Conservation (phyloP, 2,113 vertebrate species). For the Pteruthius melanotis region DNA sequence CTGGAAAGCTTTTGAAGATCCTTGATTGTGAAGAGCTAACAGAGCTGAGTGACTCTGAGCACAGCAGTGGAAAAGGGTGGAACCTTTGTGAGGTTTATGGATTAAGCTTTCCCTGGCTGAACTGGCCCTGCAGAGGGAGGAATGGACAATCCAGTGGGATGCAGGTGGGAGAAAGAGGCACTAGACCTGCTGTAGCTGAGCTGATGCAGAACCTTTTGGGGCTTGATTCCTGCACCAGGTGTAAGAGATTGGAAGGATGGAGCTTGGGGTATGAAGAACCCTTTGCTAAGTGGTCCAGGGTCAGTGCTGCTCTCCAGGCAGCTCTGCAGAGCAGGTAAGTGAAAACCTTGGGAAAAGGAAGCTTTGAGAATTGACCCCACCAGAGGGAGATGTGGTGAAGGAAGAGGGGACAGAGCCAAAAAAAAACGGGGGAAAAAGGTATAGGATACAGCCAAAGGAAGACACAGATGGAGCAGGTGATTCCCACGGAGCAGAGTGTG, state of each 20-base stretch:
- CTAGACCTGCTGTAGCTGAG: not conserved
- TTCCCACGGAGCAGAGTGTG: not conserved
- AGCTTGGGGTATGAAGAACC: not conserved
- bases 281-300: accelerated
- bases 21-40: not conserved
- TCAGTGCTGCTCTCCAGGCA: not conserved
- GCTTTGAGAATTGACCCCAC: not conserved
- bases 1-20: not conserved
- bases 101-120: not conserved
- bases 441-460: not conserved
- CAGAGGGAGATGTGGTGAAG: not conserved
- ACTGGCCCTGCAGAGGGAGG: not conserved
- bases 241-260: not conserved
- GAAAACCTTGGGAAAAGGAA: not conserved
- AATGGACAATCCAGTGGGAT: not conserved
- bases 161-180: not conserved
- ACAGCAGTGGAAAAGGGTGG: not conserved
- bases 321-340: not conserved
- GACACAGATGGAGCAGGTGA: not conserved
- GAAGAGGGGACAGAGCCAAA: not conserved
- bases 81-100: not conserved
- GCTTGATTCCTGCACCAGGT: not conserved
- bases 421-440: not conserved
- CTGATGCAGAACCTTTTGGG: not conserved
- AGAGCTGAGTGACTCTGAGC: not conserved